Evolutionary conservation across 2,888 invertebrate genomes (phyloP).

Genomic region (Drosophila niveifrons): DNA sequence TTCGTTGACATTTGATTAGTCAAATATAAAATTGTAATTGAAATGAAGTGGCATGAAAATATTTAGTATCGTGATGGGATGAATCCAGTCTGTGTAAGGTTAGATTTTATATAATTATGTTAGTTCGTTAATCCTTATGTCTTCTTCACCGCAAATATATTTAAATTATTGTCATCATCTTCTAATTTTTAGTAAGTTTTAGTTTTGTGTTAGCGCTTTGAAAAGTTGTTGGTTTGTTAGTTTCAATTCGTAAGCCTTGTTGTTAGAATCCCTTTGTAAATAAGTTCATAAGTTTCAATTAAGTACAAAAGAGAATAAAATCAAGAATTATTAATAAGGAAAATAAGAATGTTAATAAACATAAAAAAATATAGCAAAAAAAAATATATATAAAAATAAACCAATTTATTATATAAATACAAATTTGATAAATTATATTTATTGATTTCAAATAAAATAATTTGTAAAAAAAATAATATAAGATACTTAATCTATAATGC

Average conservation of each 20-base stretch:
- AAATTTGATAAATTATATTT: too few relatives aligned
- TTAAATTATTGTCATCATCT: slow-evolving; percentile 5
- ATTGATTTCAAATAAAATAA: too few relatives aligned
- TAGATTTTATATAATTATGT: slow-evolving; percentile 8
- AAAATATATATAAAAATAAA: too few relatives aligned
- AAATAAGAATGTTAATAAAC: background rate
- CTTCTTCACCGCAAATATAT: background rate
- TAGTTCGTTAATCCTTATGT: slow-evolving; percentile 2
- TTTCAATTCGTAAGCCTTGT: slow-evolving; percentile 58
- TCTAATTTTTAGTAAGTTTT: slow-evolving; percentile 68
- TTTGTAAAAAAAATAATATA: too few relatives aligned
- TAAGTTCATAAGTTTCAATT: slow-evolving; percentile 42
- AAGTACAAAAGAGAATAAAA: slow-evolving; percentile 54
- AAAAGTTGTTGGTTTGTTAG: slow-evolving; percentile 73
- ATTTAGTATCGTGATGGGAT: slow-evolving; percentile 16
- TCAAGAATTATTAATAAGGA: slow-evolving; percentile 35
- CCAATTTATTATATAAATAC: too few relatives aligned
- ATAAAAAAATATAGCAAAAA: too few relatives aligned
- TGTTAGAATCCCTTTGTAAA: slow-evolving; percentile 52
- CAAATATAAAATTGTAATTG: slow-evolving; percentile 1
- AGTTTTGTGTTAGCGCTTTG: slow-evolving; percentile 70
- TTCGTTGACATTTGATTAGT: slow-evolving; percentile 49
- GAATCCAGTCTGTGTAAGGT: slow-evolving; percentile 27
- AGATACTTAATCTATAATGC: too few relatives aligned
- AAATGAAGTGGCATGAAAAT: background rate